Evolutionary conservation across 2,113 vertebrate genomes (phyloP).

Genomic region (Ia io): DNA sequence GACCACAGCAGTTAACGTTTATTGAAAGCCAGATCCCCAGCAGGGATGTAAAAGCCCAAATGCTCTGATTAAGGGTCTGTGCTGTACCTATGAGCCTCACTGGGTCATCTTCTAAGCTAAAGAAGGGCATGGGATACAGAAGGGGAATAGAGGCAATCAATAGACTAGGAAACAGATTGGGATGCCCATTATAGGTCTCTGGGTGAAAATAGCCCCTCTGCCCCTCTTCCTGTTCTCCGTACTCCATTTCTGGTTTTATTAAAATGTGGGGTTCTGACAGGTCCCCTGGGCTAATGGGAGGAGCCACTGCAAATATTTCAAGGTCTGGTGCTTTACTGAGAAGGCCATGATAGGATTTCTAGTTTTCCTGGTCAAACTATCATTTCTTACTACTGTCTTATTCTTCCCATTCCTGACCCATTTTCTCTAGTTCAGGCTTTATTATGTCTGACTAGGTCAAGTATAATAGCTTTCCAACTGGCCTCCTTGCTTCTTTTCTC

Average conservation of each 20-base stretch:
- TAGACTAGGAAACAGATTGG: not conserved
- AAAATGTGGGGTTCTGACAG: not conserved
- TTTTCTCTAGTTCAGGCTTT: constrained; percentile 5
- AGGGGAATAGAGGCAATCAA: not conserved
- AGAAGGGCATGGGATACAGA: not conserved
- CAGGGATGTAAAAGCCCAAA: not conserved
- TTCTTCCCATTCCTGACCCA: not conserved
- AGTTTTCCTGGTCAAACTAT: constrained; percentile 4
- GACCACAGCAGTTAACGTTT: not conserved
- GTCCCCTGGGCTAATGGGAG: not conserved
- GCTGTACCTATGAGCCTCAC: not conserved
- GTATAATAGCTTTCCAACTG: not conserved
- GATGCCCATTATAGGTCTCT: not conserved
- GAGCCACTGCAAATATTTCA: not conserved
- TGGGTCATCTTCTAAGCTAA: not conserved
- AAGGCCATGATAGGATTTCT: not conserved
- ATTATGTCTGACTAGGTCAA: not conserved
- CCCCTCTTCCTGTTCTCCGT: not conserved
- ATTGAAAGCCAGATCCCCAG: constrained; percentile 7
- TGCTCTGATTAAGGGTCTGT: not conserved
- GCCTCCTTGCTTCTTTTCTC: not conserved
- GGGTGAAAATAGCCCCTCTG: not conserved
- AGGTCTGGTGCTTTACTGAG: not conserved
- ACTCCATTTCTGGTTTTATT: not conserved
- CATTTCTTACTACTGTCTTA: not conserved